Percentiles rank a stretch among this genome's conserved stretches.
Evolutionary conservation across 2,797 vertebrate genomes (phyloP).

Genomic region (Microtus californicus): DNA sequence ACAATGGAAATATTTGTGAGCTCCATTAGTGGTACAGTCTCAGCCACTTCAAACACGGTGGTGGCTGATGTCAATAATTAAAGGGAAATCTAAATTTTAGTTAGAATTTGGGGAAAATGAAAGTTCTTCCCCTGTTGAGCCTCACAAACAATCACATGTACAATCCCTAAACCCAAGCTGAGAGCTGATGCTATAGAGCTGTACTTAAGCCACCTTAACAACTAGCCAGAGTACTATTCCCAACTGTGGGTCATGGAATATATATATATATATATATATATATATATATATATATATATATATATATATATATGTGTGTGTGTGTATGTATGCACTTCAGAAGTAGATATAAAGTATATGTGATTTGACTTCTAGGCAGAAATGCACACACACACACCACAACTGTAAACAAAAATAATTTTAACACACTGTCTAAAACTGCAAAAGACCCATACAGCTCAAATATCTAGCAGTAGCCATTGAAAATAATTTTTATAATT

Average conservation of each 20-base stretch:
- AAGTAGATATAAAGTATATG: neutral
- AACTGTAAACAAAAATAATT: neutral
- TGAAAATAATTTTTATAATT: slow-evolving; percentile 8
- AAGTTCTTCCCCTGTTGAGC: neutral
- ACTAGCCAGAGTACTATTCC: neutral
- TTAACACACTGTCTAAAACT: neutral
- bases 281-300: too few relatives aligned
- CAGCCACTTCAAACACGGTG: neutral
- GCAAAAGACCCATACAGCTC: neutral
- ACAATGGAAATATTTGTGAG: slow-evolving; percentile 14
- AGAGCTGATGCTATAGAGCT: neutral
- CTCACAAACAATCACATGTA: neutral
- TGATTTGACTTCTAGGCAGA: slow-evolving; percentile 1
- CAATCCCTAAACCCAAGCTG: neutral
- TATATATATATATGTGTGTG: too few relatives aligned
- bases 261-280: too few relatives aligned
- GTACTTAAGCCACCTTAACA: neutral
- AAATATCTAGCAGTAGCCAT: neutral
- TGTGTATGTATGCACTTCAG: neutral
- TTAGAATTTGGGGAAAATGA: slow-evolving; percentile 49
- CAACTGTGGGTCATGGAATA: neutral
- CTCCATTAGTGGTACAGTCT: neutral
- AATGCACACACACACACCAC: neutral
- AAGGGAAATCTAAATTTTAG: slow-evolving; percentile 40
- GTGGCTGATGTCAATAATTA: neutral